Evolutionary conservation across 1,140 invertebrate genomes (phyloP), one percentile per base, ranked within the genome.

Genomic region (Drosophila neocordata): DNA sequence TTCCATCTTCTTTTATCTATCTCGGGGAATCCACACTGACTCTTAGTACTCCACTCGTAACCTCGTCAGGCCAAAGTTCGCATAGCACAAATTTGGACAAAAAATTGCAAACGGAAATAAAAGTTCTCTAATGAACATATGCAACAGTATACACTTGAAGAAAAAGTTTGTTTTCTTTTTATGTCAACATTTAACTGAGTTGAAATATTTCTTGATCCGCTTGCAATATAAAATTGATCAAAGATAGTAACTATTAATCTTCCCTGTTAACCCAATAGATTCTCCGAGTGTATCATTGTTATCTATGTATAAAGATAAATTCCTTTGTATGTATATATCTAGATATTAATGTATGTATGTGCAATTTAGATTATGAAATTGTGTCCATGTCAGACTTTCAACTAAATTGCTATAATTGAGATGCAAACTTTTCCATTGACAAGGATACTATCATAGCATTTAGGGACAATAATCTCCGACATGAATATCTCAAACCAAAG

Each of bases 41-140:
- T 18, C 41, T 18, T 9, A 5, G 13, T 44, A 1, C 41, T 18
- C 41, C 41, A 9, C 15, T 56, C 8, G 27, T 56, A 34, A 34
- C 24, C 27, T 34, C 24, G 27, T 56, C 35, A 34, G 53, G 53
- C 53, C 53, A 56, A 56, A 56, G 53, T 53, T 22, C 51, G 22
- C 51, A 48, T 9, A 4, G 18, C 41, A 48, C 41, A 48, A 48
- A 48, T 48, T 48, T 15, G 20, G 41, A 15, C 15, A 15, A 48
- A 48, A 53, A 53, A 53, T 22, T 56, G 53, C 53, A 56, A 56
- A 24, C 53, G 53, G 53, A 56, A 56, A 34, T 56, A 18, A 27
- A 34, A 56, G 53, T 56, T 56, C 31, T 31, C 53, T 56, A 56
- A 56, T 56, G 53, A 56, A 34, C 53, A 56, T 48, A 48, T 48